These are phyloP conservation scores for Gallinago jamesoni DNA, from an alignment of 2,113 vertebrate species.

Conservation along the genomic window DNA sequence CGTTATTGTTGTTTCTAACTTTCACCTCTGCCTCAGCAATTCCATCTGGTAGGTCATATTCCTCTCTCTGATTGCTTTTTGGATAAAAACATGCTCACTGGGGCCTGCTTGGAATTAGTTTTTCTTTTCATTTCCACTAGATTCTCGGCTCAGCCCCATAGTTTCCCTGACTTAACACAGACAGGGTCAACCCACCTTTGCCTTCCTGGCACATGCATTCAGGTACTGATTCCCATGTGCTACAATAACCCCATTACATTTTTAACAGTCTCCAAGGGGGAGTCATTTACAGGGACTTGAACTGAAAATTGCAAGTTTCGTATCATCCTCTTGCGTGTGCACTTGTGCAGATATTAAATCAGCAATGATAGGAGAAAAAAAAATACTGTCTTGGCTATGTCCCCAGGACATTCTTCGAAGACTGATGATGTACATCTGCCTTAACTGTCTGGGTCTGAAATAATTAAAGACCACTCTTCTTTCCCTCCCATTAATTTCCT, in stretches of 20 bases:
- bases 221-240: conserved; percentile 13
- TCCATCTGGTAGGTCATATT: conserved; percentile 68
- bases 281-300: conserved; percentile 28
- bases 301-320: conserved; percentile 1
- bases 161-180: conserved; percentile 9
- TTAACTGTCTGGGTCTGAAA: conserved; percentile 3
- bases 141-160: neutral
- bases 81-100: conserved; percentile 69
- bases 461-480: conserved; percentile 29
- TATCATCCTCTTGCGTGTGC: neutral
- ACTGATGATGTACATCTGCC: conserved; percentile 38
- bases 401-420: conserved; percentile 50
- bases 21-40: conserved; percentile 61
- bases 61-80: conserved; percentile 63
- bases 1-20: conserved; percentile 50
- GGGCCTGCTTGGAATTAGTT: conserved; percentile 65
- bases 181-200: conserved; percentile 31
- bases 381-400: conserved; percentile 5
- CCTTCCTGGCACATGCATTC: conserved; percentile 12
- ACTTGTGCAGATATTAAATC: conserved; percentile 34
- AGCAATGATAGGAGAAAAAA: neutral
- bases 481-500: conserved; percentile 21
- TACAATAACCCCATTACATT: conserved; percentile 26
- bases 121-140: conserved; percentile 62
- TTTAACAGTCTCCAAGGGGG: neutral